phyloP scores from a whole-genome alignment of 2,797 vertebrate species.

The Onychomys leucogaster region DNA sequence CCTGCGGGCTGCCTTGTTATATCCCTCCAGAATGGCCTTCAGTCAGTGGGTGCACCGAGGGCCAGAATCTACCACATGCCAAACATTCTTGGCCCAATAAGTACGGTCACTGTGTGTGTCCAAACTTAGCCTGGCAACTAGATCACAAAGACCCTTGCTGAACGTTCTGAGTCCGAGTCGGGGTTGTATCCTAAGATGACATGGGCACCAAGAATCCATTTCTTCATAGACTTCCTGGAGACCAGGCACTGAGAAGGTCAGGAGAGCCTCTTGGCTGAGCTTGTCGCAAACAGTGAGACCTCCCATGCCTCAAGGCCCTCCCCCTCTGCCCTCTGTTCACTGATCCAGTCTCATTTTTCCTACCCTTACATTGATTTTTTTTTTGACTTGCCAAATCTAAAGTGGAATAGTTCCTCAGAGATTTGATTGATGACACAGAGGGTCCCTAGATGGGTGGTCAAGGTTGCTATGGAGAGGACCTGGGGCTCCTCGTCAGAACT shows the following conservation, averaged over 20 bases:
- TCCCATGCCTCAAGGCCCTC: background rate
- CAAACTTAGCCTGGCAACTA: background rate
- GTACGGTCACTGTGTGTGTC: background rate
- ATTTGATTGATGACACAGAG: background rate
- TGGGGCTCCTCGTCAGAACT: background rate
- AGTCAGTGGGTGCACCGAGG: background rate
- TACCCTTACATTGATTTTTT: background rate
- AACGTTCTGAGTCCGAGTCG: background rate
- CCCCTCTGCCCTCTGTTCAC: background rate
- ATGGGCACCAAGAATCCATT: background rate
- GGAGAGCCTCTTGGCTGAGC: background rate
- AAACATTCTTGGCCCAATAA: background rate
- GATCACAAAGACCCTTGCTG: background rate
- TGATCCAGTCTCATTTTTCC: background rate
- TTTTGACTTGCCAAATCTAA: background rate
- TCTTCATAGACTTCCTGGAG: background rate
- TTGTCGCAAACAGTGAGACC: background rate
- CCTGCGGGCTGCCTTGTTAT: background rate
- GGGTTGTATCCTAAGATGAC: background rate
- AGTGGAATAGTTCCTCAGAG: background rate
- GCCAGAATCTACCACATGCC: rapidly evolving
- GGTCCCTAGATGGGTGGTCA: background rate
- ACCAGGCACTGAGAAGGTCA: background rate
- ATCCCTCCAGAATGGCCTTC: background rate
- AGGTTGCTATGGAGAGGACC: background rate